Conservation (phyloP, 1,140 invertebrate genomes). For the Hylyphantes graminicola region DNA sequence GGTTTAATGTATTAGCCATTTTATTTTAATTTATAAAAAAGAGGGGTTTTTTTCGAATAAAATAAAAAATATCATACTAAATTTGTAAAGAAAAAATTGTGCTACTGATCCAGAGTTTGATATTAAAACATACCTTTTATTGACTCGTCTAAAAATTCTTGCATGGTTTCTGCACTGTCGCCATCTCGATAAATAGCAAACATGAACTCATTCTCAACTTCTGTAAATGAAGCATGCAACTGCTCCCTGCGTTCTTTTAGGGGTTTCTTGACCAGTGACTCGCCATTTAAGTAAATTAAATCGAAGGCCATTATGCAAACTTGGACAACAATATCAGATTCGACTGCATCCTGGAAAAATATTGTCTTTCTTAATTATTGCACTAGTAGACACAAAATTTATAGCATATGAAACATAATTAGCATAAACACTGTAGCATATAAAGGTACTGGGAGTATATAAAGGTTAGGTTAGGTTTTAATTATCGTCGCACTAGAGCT, state of each 20-base stretch:
- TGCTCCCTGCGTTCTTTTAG: conserved; percentile 81
- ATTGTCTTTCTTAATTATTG: not conserved
- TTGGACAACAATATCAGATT: conserved; percentile 93
- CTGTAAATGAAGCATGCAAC: conserved; percentile 77
- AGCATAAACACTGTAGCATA: no score
- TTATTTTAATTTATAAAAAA: not conserved
- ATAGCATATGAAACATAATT: no score
- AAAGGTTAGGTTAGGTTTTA: no score
- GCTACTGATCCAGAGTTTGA: not conserved
- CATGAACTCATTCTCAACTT: conserved; percentile 85
- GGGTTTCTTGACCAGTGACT: conserved; percentile 83
- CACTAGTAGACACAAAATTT: not conserved
- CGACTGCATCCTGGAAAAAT: conserved; percentile 80
- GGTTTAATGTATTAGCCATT: no score
- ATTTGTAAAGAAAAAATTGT: not conserved
- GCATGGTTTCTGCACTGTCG: conserved; percentile 89
- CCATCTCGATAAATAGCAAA: conserved; percentile 86
- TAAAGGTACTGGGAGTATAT: not conserved
- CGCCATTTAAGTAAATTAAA: conserved; percentile 93
- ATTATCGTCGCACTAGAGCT: no score
- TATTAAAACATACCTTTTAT: conserved; percentile 77
- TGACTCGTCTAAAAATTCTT: conserved; percentile 95
- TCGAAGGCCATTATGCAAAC: conserved; percentile 99
- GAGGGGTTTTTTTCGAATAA: not conserved
- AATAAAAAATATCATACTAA: conserved; percentile 7